Conservation (phyloP, 2,888 invertebrate species). For the Tubulanus polymorphus region DNA sequence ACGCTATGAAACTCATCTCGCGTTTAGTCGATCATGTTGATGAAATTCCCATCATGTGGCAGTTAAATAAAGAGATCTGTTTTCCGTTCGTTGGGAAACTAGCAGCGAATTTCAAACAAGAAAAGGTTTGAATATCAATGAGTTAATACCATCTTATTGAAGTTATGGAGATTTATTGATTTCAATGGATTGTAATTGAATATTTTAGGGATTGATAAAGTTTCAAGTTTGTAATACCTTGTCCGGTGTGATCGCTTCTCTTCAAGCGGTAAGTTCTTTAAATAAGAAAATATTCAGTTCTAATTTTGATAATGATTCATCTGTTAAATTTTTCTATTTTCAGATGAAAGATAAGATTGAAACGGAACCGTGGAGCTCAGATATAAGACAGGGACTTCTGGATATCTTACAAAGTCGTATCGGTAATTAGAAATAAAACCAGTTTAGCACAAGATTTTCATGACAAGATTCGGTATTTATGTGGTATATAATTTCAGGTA, state of each 20-base stretch:
- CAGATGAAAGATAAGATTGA: background rate
- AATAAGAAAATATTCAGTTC: no score
- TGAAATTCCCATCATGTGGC: conserved; percentile 65
- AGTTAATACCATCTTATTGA: background rate
- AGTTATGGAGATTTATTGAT: no score
- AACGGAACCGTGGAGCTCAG: background rate
- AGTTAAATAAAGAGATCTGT: conserved; percentile 69
- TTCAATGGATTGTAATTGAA: background rate
- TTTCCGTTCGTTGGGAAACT: conserved; percentile 78
- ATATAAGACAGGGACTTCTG: background rate
- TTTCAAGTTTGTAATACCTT: conserved; percentile 82
- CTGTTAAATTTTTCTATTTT: no score
- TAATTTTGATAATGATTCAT: no score
- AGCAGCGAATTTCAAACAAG: conserved; percentile 80
- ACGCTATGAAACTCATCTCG: no score
- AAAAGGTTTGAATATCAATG: conserved; percentile 62
- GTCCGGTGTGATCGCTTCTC: conserved; percentile 75
- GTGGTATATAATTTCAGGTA: conserved; percentile 60
- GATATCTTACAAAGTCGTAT: background rate
- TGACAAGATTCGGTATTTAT: background rate
- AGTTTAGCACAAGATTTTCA: background rate
- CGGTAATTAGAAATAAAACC: background rate
- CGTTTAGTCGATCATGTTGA: no score
- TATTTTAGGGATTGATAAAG: conserved; percentile 64
- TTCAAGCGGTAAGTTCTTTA: conserved; percentile 76